Percentiles rank a stretch among this genome's conserved stretches.
Conservation (phyloP, 2,888 invertebrate species). For the Sesia apiformis region DNA sequence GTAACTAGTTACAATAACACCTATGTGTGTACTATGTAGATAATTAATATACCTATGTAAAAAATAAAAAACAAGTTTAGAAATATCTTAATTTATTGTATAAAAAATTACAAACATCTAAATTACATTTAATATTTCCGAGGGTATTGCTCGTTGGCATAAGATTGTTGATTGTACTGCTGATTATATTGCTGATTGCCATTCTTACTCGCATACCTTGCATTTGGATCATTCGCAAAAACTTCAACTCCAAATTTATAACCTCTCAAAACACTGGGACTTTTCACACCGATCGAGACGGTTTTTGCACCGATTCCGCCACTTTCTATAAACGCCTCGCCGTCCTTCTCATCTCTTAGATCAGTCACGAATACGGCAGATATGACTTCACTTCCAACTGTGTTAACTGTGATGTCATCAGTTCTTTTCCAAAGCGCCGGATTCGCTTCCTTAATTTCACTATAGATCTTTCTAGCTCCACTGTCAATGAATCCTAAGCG, state of each 20-base stretch:
- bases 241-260: constrained; percentile 55
- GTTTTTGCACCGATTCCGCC: constrained; percentile 48
- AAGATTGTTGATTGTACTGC: not conserved
- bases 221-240: constrained; percentile 28
- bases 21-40: too few relatives aligned
- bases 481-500: constrained; percentile 25
- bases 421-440: constrained; percentile 53
- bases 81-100: constrained; percentile 5
- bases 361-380: constrained; percentile 48
- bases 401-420: constrained; percentile 40
- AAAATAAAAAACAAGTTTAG: not conserved
- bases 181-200: constrained; percentile 4
- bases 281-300: constrained; percentile 47
- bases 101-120: constrained; percentile 1
- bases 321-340: constrained; percentile 40
- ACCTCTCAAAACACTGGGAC: constrained; percentile 48
- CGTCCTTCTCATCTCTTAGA: constrained; percentile 45
- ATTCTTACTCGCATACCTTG: constrained; percentile 30
- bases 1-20: too few relatives aligned
- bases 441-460: constrained; percentile 42
- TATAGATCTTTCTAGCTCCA: constrained; percentile 36
- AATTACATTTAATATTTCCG: constrained; percentile 26
- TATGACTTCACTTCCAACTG: constrained; percentile 40
- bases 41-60: too few relatives aligned
- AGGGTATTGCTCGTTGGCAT: constrained; percentile 26